phyloP scores from a whole-genome alignment of 64 coral and sea anemone genomes.

The Exaiptasia diaphana region DNA sequence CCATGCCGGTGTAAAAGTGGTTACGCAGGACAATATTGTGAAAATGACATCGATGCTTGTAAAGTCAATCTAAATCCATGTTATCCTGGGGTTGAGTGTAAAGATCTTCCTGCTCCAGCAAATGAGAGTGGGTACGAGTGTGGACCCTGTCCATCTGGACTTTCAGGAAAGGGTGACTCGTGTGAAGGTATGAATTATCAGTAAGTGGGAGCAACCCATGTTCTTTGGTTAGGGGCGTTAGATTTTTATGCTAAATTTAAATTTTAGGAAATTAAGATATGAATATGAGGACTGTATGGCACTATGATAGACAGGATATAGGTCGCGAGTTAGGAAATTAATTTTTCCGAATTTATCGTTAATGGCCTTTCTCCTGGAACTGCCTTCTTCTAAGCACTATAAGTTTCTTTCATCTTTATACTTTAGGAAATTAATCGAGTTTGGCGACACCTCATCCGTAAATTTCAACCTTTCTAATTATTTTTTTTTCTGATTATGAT shows the following conservation, averaged over 20 bases:
- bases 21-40: constrained; percentile 27
- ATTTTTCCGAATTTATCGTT: background rate
- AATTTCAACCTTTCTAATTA: no score
- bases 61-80: constrained; percentile 45
- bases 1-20: constrained; percentile 28
- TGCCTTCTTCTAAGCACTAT: no score
- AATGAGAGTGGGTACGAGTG: constrained; percentile 35
- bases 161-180: constrained; percentile 21
- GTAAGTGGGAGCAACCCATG: background rate
- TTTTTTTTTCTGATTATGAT: no score
- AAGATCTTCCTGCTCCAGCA: constrained; percentile 33
- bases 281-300: background rate
- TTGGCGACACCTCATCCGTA: no score
- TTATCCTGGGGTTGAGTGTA: constrained; percentile 47
- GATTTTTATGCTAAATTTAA: background rate
- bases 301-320: background rate
- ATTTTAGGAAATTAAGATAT: background rate
- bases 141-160: constrained; percentile 36
- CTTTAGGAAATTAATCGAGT: no score
- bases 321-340: background rate
- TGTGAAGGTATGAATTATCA: background rate
- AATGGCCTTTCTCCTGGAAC: background rate
- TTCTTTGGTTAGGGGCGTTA: background rate
- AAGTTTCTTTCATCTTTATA: no score
- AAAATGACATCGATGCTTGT: constrained; percentile 48